Percentiles rank a stretch among this genome's conserved stretches.
Evolutionary conservation across 2,888 invertebrate species (phyloP).

Genomic region (Cactoblastis cactorum): DNA sequence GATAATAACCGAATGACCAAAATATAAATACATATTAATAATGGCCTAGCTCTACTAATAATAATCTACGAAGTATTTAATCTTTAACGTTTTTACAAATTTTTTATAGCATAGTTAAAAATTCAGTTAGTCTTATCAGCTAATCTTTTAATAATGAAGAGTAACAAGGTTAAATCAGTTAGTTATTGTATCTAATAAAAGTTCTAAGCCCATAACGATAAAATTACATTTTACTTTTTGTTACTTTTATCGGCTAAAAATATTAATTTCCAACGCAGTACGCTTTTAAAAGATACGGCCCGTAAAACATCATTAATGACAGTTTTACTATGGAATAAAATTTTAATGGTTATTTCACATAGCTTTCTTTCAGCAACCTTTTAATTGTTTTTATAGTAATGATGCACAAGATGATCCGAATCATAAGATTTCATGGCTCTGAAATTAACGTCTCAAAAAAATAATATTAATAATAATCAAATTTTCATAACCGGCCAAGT

Average conservation of each 20-base stretch:
- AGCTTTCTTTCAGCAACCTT: slow-evolving; percentile 12
- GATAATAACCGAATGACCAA: no score
- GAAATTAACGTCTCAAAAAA: background rate
- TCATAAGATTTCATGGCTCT: background rate
- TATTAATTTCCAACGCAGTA: background rate
- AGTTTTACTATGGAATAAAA: slow-evolving; percentile 21
- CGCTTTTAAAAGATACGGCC: slow-evolving; percentile 17
- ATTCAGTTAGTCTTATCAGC: no score
- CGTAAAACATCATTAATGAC: slow-evolving; percentile 22
- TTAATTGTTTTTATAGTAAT: background rate
- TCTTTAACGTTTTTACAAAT: no score
- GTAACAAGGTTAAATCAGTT: no score
- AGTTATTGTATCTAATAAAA: no score
- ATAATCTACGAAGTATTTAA: no score
- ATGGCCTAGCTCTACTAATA: no score
- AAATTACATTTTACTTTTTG: background rate
- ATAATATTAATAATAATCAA: background rate
- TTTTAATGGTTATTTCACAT: slow-evolving; percentile 18
- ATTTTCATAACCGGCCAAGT: background rate
- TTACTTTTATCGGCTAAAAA: background rate
- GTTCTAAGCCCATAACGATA: background rate
- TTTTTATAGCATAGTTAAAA: no score
- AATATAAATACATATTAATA: no score
- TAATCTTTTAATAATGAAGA: no score
- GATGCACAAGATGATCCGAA: background rate